phyloP scores from a whole-genome alignment of 2,113 vertebrate species.

The Verasper variegatus region DNA sequence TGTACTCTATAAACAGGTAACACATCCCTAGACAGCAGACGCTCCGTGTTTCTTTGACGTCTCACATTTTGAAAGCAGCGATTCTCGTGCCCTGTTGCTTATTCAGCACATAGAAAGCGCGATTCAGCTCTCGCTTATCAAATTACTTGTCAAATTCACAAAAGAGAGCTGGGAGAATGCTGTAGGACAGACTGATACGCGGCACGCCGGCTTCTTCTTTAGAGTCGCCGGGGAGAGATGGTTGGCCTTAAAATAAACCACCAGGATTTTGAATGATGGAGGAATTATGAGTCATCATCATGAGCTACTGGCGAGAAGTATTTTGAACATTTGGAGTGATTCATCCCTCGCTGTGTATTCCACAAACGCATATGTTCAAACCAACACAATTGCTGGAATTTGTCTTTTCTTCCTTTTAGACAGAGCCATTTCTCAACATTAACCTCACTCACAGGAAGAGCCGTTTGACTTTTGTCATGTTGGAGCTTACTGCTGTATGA shows the following conservation, averaged over 20 bases:
- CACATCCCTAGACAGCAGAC: conserved; percentile 41
- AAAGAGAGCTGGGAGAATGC: conserved; percentile 55
- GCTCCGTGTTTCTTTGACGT: conserved; percentile 34
- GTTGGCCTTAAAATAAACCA: conserved; percentile 41
- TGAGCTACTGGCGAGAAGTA: background rate
- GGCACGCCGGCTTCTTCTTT: conserved; percentile 5
- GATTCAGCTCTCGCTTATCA: conserved; percentile 69
- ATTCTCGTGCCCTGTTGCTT: conserved; percentile 50
- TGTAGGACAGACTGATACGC: conserved; percentile 46
- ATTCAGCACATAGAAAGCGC: conserved; percentile 62
- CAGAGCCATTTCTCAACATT: background rate
- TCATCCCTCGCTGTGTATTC: background rate
- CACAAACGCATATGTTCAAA: background rate
- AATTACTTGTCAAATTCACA: conserved; percentile 68
- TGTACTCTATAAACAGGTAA: conserved; percentile 40
- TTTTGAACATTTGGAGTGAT: conserved; percentile 1
- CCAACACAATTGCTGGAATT: background rate
- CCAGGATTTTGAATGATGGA: conserved; percentile 24
- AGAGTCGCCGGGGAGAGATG: conserved; percentile 19
- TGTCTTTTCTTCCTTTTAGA: background rate
- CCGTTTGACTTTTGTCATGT: background rate
- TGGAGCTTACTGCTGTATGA: background rate
- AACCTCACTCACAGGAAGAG: background rate
- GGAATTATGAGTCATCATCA: conserved; percentile 19
- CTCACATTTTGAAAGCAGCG: conserved; percentile 33